Evolutionary conservation across 2,888 invertebrate species (phyloP).

Genomic region (Hedychridium roseum): DNA sequence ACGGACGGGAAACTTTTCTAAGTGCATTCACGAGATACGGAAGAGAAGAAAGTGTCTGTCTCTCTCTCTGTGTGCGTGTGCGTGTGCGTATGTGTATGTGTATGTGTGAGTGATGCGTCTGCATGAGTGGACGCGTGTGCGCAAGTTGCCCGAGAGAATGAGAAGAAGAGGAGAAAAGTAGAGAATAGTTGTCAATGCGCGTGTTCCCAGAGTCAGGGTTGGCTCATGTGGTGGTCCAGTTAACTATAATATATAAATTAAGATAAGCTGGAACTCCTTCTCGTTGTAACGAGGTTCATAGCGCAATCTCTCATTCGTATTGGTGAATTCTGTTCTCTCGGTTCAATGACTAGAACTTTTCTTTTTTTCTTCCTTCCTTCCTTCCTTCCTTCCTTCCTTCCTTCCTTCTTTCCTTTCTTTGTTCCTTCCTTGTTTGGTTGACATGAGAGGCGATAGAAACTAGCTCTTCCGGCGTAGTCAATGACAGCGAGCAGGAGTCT

Average conservation of each 20-base stretch:
- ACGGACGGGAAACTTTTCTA: slow-evolving; percentile 33
- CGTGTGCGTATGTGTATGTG: too few species aligned
- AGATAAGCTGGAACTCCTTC: slow-evolving; percentile 49
- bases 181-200: slow-evolving; percentile 36
- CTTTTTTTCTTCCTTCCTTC: slow-evolving; percentile 4
- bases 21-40: slow-evolving; percentile 39
- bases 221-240: slow-evolving; percentile 49
- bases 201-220: slow-evolving; percentile 44
- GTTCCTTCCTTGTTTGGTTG: too few species aligned
- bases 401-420: too few species aligned
- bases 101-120: too few species aligned
- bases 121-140: too few species aligned
- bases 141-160: too few species aligned
- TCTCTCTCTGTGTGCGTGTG: too few species aligned
- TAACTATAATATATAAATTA: slow-evolving; percentile 52
- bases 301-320: too few species aligned
- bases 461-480: too few species aligned
- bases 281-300: slow-evolving; percentile 35
- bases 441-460: too few species aligned
- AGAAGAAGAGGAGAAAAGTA: slow-evolving; percentile 30
- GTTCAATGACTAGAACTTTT: slow-evolving; percentile 3
- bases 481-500: slow-evolving; percentile 50
- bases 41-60: too few species aligned
- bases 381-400: background rate
- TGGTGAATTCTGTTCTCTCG: too few species aligned